These are phyloP conservation scores for Globodera rostochiensis DNA, from an alignment of 1,140 invertebrate genomes.

Conservation along the genomic window DNA sequence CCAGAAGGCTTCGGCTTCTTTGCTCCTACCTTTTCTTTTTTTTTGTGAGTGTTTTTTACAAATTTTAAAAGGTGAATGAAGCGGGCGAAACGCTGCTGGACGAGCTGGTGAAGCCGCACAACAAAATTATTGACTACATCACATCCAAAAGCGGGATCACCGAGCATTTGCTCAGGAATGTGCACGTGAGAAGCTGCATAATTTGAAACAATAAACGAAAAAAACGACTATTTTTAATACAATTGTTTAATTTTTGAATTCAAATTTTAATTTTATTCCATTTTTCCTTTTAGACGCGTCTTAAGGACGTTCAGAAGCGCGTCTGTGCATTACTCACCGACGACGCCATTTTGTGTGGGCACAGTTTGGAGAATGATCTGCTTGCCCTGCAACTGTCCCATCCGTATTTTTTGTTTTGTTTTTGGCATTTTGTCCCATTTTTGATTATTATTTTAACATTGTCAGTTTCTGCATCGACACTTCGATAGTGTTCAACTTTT, in stretches of 20 bases:
- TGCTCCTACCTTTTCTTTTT: no score
- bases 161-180: constrained; percentile 28
- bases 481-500: constrained; percentile 40
- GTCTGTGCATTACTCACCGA: constrained; percentile 25
- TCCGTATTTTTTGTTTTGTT: constrained; percentile 32
- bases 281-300: constrained; percentile 14
- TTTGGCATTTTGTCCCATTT: background rate
- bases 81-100: constrained; percentile 35
- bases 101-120: constrained; percentile 37
- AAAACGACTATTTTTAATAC: no score
- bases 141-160: constrained; percentile 41
- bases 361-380: constrained; percentile 39
- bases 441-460: constrained; percentile 18
- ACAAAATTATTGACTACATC: constrained; percentile 40
- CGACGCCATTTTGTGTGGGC: constrained; percentile 41
- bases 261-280: background rate
- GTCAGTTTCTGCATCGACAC: constrained; percentile 44
- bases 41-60: background rate
- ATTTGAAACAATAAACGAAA: background rate
- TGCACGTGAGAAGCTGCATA: constrained; percentile 18
- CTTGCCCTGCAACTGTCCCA: constrained; percentile 35
- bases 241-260: no score
- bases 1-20: background rate
- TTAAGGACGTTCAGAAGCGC: constrained; percentile 28
- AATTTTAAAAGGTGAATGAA: constrained; percentile 36